Percentiles rank a stretch among this genome's conserved stretches.
These are phyloP conservation scores for Pluvianellus socialis DNA, from an alignment of 2,113 vertebrate species.

Conservation along the genomic window DNA sequence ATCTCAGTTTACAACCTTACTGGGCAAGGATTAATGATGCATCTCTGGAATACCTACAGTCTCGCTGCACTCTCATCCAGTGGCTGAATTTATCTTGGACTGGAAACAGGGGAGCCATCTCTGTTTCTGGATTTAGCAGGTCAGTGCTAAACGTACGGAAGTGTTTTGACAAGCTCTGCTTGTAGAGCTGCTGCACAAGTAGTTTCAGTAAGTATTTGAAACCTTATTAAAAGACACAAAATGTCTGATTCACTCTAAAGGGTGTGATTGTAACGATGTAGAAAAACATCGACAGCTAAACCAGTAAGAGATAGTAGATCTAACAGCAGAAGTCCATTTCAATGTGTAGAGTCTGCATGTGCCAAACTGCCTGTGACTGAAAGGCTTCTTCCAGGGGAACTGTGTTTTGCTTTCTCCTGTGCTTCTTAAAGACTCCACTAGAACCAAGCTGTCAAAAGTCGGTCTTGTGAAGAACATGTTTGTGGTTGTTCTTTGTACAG, in stretches of 20 bases:
- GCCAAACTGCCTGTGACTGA: not conserved
- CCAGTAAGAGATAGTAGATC: constrained; percentile 30
- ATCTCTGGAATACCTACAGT: constrained; percentile 89
- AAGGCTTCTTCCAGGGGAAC: not conserved
- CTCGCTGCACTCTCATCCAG: constrained; percentile 92
- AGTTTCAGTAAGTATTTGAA: constrained; percentile 7
- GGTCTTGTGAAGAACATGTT: not conserved
- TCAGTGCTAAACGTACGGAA: constrained; percentile 67
- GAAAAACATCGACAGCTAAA: not conserved
- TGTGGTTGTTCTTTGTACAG: not conserved
- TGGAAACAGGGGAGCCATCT: constrained; percentile 92
- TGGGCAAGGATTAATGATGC: constrained; percentile 91
- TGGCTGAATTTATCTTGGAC: constrained; percentile 98
- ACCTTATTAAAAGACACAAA: not conserved
- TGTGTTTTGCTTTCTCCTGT: not conserved
- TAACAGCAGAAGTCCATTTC: constrained; percentile 36
- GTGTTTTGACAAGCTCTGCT: not conserved
- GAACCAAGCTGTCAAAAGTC: not conserved
- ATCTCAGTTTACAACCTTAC: constrained; percentile 97
- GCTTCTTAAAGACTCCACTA: not conserved
- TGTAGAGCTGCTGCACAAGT: not conserved
- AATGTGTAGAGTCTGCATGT: not conserved
- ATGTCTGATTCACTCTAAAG: not conserved
- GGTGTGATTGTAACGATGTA: not conserved
- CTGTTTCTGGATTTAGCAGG: constrained; percentile 93